Base-by-base conservation (phyloP, 2,113 vertebrate genomes). In the Odontophorus gujanensis region DNA sequence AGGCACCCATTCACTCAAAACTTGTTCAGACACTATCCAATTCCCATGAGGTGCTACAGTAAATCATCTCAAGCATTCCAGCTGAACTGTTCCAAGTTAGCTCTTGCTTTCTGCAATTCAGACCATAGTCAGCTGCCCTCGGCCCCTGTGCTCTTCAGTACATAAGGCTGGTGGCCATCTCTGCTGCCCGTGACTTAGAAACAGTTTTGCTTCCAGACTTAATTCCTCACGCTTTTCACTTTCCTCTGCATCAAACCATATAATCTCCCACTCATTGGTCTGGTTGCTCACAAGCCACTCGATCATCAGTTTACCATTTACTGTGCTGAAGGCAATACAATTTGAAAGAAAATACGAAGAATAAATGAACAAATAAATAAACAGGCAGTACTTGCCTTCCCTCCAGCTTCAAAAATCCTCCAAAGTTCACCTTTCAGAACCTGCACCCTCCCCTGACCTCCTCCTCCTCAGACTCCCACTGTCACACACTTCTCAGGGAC, bases 311-410 rank as follows among this genome's bases (percentile, higher is more conserved):
- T 5, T 73, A 21, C 17, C 34, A 32, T 34, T n/a, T 20, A 9
- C 2, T 16, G 5, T 11, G 81, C 6, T 21, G 14, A 87, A 55
- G 17, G 69, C 9, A 24, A 0, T 1, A 0, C 1, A 57, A n/a
- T 1, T 67, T 6, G 0, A 16, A 6, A 19, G 20, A 21, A 59
- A 77, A 32, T 0, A 19, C 6, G 0, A 11, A 11, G 40, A 32
- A 77, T 9, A 45, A 32, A 77, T 9, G 1, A 32, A 73, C 12
- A 1, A 73, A 7, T 25, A 51, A 32, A 77, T 12, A 19, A n/a
- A 58, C 7, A 14, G 34, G 16, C 55, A 28, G 13, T 4, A 38
- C 63, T 28, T 22, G 40, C 13, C 14, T 11, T 53, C 26, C 50
- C 30, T 22, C 8, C 25, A 38, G 24, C 57, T 76, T 47, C 55